Percentiles rank a stretch among this genome's conserved stretches.
Conservation (phyloP, 2,113 vertebrate genomes). For the Phalacrocorax aristotelis region DNA sequence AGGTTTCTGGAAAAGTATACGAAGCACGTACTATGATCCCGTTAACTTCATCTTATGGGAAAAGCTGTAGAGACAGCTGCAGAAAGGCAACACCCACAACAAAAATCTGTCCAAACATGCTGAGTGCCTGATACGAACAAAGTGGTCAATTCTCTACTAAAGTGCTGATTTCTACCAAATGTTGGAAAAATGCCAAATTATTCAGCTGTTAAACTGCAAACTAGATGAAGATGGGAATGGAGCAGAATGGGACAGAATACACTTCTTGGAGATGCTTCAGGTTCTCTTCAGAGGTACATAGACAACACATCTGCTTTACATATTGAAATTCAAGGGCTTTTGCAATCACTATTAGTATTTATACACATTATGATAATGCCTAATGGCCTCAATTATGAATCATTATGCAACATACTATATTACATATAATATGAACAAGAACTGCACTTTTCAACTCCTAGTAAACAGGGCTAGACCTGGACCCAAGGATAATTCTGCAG, state of each 20-base stretch:
- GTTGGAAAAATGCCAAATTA: neutral
- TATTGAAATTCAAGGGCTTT: neutral
- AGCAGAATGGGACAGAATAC: neutral
- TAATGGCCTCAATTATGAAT: neutral
- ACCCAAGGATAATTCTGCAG: neutral
- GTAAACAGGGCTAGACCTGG: neutral
- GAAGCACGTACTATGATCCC: neutral
- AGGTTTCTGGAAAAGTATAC: neutral
- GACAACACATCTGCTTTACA: neutral
- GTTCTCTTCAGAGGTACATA: neutral
- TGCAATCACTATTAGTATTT: neutral
- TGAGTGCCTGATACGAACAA: neutral
- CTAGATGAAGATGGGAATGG: neutral
- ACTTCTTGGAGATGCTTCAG: neutral
- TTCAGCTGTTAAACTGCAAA: neutral
- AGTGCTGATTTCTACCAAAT: neutral
- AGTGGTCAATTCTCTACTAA: neutral
- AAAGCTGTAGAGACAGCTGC: neutral
- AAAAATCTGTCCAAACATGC: neutral
- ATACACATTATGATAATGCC: neutral
- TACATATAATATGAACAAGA: neutral
- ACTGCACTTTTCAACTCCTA: neutral
- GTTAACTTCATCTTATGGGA: neutral
- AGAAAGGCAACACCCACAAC: neutral
- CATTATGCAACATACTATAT: neutral